These are phyloP conservation scores for Megathymus violae DNA, from an alignment of 1,140 invertebrate genomes.

Conservation along the genomic window DNA sequence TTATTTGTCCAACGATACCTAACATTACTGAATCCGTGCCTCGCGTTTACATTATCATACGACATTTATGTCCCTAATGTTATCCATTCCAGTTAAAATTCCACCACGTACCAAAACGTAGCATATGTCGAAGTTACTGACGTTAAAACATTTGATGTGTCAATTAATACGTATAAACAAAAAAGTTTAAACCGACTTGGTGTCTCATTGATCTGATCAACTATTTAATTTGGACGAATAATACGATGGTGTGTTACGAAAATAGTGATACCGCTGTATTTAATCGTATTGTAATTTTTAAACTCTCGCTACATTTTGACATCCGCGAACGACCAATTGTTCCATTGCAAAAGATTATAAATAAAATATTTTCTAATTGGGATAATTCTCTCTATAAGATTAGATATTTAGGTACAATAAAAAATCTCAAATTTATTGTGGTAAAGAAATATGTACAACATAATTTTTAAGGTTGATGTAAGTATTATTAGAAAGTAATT, in stretches of 20 bases:
- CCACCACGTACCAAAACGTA: constrained; percentile 39
- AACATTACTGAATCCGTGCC: too few species aligned
- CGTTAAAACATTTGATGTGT: constrained; percentile 40
- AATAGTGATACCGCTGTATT: too few species aligned
- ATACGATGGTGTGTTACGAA: too few species aligned
- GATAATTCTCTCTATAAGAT: constrained; percentile 80
- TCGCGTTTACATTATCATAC: too few species aligned
- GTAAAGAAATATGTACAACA: constrained; percentile 81
- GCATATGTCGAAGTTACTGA: constrained; percentile 50
- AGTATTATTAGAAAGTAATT: constrained; percentile 83
- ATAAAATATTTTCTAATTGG: constrained; percentile 71
- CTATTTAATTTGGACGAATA: too few species aligned
- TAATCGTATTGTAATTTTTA: too few species aligned
- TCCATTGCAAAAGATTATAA: constrained; percentile 51
- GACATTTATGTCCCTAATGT: constrained; percentile 50
- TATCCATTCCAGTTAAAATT: constrained; percentile 61
- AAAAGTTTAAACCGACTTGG: neutral
- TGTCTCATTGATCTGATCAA: too few species aligned
- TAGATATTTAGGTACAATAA: constrained; percentile 71
- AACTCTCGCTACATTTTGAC: too few species aligned
- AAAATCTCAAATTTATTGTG: constrained; percentile 83
- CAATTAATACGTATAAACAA: constrained; percentile 46
- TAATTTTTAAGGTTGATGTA: constrained; percentile 80
- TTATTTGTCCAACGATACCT: too few species aligned
- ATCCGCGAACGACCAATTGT: constrained; percentile 70